Conservation (phyloP, 2,113 vertebrate genomes). For the Sminthopsis crassicaudata region DNA sequence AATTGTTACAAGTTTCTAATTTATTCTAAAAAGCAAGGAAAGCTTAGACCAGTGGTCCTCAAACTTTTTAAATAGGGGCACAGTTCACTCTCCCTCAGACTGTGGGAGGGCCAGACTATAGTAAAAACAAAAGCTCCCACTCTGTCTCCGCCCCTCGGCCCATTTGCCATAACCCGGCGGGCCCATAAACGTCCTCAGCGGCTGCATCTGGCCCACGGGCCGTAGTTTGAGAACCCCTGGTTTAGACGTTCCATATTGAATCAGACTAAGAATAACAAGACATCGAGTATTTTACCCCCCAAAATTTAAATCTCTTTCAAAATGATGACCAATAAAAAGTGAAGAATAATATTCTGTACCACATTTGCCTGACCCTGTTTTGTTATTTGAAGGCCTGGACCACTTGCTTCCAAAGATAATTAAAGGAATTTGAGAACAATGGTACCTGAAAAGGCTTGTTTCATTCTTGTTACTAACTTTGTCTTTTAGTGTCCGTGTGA, state of each 20-base stretch:
- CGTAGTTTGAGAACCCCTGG: too few species aligned
- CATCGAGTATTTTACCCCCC: not conserved
- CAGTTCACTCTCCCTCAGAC: too few species aligned
- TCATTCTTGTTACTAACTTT: not conserved
- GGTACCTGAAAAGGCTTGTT: not conserved
- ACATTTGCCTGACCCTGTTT: not conserved
- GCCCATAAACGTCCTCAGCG: too few species aligned
- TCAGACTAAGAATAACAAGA: conserved; percentile 2
- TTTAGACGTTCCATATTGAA: not conserved
- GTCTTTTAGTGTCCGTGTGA: not conserved
- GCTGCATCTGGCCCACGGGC: too few species aligned
- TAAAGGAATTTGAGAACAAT: not conserved
- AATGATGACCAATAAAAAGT: not conserved
- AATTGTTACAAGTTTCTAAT: not conserved
- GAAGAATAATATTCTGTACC: not conserved
- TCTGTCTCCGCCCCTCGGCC: too few species aligned
- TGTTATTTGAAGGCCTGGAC: conserved; percentile 1
- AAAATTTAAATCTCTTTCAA: conserved; percentile 2
- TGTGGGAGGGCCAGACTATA: too few species aligned
- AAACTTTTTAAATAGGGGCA: too few species aligned
- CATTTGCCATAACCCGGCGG: too few species aligned
- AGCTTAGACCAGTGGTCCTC: too few species aligned
- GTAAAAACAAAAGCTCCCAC: too few species aligned
- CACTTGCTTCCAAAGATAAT: conserved; percentile 25
- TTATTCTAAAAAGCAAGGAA: not conserved